These are phyloP conservation scores for Solenodon paradoxus DNA, from an alignment of 2,113 vertebrate species.

Conservation along the genomic window DNA sequence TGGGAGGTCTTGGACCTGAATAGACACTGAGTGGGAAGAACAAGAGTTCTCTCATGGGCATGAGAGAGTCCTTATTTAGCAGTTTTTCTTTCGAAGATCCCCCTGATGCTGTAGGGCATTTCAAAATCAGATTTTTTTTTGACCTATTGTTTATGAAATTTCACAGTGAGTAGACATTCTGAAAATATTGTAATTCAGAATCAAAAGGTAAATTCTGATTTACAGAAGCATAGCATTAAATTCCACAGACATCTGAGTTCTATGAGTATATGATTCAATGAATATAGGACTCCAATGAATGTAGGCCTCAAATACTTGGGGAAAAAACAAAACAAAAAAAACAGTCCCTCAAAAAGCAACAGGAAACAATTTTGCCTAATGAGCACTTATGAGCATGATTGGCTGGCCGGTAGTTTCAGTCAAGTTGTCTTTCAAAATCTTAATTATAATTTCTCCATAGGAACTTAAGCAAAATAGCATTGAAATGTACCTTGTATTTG, in stretches of 20 bases:
- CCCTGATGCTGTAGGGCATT: background rate
- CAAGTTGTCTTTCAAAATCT: slow-evolving; percentile 59
- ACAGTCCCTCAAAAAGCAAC: slow-evolving; percentile 11
- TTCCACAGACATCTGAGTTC: background rate
- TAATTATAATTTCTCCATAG: slow-evolving; percentile 33
- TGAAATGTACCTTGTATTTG: background rate
- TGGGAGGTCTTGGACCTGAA: background rate
- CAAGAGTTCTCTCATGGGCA: no score
- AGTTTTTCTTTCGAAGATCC: background rate
- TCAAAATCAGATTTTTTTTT: background rate
- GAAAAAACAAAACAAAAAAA: no score
- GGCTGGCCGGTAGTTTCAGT: slow-evolving; percentile 60
- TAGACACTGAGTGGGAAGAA: background rate
- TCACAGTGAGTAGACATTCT: background rate
- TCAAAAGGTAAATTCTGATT: background rate
- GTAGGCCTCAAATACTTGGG: background rate
- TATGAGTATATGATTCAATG: background rate
- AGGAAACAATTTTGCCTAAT: slow-evolving; percentile 44
- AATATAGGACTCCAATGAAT: background rate
- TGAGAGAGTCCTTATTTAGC: background rate
- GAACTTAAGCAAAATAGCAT: slow-evolving; percentile 18
- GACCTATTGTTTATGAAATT: background rate
- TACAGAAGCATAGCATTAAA: background rate
- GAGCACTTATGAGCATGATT: slow-evolving; percentile 46
- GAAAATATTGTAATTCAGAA: slow-evolving; percentile 1